Evolutionary conservation across 1,140 invertebrate species (phyloP), one percentile per base, ranked within the genome.

Genomic region (Araneus ventricosus): DNA sequence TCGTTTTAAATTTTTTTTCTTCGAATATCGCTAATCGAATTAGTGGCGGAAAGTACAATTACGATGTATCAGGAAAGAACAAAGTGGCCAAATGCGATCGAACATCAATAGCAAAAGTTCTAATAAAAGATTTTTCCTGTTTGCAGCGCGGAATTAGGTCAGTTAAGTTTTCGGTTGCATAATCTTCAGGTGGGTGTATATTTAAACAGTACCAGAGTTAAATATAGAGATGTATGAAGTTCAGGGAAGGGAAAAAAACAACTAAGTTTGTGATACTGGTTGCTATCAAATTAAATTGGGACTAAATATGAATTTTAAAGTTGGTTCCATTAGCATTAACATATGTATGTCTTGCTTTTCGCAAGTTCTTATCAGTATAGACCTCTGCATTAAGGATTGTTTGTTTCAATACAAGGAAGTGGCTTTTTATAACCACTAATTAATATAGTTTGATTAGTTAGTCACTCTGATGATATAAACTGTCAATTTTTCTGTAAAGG

Each of bases 41-140:
- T 34, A 75, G 30, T 5, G 27, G 30, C 24, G 24, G 41, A n/a
- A 80, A 82, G 34, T 24, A 24, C 17, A 39, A 24, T 82, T 82
- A 37, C 41, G n/a, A 84, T 52, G 82, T 52, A n/a, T 22, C 70
- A 37, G 82, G 82, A 84, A 84, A 84, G 41, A 52, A 84, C n/a
- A 84, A 57, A 84, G 45, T 84, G 30, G 30, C 45, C 80, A 37
- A 82, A 41, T 82, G 39, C 39, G n/a, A 52, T n/a, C 8, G 52
- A 84, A 84, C 82, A 57, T 57, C 82, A 84, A 84, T 84, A 84
- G 14, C 82, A 84, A 45, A n/a, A 30, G 52, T 61, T 87, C 85
- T 87, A 87, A 87, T 87, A 87, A 87, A 87, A 87, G 85, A 87
- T 24, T 87, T 87, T 87, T 61, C 85, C 85, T 87, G 41, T 39